Conservation (phyloP, 2,888 invertebrate species). For the Gymnoscelis rufifasciata region DNA sequence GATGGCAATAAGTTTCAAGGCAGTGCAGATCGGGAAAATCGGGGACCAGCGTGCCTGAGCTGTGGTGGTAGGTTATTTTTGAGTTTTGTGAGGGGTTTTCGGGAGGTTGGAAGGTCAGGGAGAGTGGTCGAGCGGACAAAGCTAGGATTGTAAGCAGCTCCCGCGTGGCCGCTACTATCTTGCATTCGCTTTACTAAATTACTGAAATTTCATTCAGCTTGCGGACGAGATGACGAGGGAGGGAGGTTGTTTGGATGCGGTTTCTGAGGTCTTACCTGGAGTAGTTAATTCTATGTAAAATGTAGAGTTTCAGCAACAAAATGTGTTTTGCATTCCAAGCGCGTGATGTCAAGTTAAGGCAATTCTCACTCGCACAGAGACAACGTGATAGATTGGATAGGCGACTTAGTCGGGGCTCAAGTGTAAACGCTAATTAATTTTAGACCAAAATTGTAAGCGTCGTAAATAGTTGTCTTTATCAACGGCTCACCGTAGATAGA, state of each 20-base stretch:
- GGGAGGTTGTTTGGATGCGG: not conserved
- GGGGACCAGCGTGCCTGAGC: slow-evolving; percentile 48
- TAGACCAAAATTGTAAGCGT: no score
- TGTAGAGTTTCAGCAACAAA: no score
- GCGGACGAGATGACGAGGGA: slow-evolving; percentile 41
- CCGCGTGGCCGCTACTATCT: slow-evolving; percentile 66
- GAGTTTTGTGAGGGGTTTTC: slow-evolving; percentile 14
- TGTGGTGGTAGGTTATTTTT: slow-evolving; percentile 27
- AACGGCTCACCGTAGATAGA: no score
- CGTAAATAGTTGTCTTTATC: no score
- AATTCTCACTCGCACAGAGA: no score
- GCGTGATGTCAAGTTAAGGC: no score
- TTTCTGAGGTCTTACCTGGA: no score
- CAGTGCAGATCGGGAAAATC: slow-evolving; percentile 41
- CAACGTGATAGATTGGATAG: no score
- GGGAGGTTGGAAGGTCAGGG: slow-evolving; percentile 19
- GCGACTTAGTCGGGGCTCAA: no score
- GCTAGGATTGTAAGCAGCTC: slow-evolving; percentile 74
- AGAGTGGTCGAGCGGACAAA: slow-evolving; percentile 49
- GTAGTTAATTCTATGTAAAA: no score
- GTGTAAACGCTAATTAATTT: no score
- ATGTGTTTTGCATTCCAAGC: no score
- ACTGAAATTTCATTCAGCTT: slow-evolving; percentile 77
- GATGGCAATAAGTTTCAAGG: slow-evolving; percentile 35
- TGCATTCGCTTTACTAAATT: slow-evolving; percentile 77